These are phyloP conservation scores for Crypturellus tataupa DNA, from an alignment of 2,797 vertebrate genomes.

Conservation along the genomic window DNA sequence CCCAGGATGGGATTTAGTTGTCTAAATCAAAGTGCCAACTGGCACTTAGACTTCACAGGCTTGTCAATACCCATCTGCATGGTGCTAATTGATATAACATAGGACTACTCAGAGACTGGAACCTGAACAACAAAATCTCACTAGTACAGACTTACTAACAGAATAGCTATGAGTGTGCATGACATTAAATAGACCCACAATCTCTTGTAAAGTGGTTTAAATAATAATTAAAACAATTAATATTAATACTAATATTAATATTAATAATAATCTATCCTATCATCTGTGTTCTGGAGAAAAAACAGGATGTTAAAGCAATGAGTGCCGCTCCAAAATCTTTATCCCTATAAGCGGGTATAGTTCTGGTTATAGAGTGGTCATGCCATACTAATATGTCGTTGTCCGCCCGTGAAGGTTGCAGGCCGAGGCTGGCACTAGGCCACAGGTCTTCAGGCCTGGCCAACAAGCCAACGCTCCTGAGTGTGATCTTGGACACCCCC, in stretches of 20 bases:
- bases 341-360: background rate
- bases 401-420: too few species aligned
- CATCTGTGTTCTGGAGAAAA: background rate
- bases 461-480: too few species aligned
- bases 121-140: background rate
- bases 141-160: background rate
- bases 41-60: background rate
- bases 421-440: too few species aligned
- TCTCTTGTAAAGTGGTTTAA: background rate
- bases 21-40: background rate
- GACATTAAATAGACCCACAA: background rate
- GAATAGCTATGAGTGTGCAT: background rate
- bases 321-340: background rate
- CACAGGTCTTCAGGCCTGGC: too few species aligned
- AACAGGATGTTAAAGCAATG: background rate
- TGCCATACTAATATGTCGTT: too few species aligned
- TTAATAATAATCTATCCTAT: fast-evolving
- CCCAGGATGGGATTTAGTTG: background rate
- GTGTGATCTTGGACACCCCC: too few species aligned
- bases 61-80: background rate
- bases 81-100: background rate
- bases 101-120: background rate
- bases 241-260: too few species aligned
- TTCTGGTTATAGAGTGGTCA: background rate
- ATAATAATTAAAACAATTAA: too few species aligned